These are phyloP conservation scores for Drosophila willistoni DNA, from an alignment of 1,140 invertebrate species.

Conservation along the genomic window DNA sequence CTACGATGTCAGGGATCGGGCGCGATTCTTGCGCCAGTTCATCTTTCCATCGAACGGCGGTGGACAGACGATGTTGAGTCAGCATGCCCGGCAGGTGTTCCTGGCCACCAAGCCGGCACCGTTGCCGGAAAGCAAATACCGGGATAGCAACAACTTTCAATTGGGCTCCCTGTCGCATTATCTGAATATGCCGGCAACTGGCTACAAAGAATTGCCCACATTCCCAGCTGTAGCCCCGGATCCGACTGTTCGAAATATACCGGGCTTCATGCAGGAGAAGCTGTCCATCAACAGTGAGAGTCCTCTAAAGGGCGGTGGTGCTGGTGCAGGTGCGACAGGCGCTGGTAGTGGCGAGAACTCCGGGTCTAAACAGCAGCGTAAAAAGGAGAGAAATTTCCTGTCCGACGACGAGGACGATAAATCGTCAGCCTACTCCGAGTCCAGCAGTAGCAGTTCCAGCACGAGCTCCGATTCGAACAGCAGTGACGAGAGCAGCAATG, in stretches of 20 bases:
- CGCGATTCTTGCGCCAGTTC: conserved; percentile 93
- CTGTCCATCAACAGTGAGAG: conserved; percentile 41
- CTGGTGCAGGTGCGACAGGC: not conserved
- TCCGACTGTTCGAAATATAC: conserved; percentile 90
- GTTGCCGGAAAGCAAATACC: conserved; percentile 87
- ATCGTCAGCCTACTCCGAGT: conserved; percentile 64
- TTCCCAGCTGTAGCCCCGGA: conserved; percentile 93
- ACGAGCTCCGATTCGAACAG: conserved; percentile 53
- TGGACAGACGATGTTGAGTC: conserved; percentile 85
- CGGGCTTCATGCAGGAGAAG: conserved; percentile 83
- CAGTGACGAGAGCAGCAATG: conserved; percentile 51
- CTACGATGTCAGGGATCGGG: conserved; percentile 98
- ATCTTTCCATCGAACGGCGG: conserved; percentile 87
- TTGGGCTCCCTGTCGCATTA: conserved; percentile 98
- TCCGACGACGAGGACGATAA: conserved; percentile 81
- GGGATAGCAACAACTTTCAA: conserved; percentile 94
- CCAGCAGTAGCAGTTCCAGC: conserved; percentile 50
- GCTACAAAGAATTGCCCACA: conserved; percentile 94
- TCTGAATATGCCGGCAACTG: conserved; percentile 91
- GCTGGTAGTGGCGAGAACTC: not conserved
- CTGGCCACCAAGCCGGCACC: conserved; percentile 97
- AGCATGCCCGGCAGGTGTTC: conserved; percentile 93
- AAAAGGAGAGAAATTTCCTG: conserved; percentile 69
- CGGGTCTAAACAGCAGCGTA: not conserved
- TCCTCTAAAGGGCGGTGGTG: conserved; percentile 5